Evolutionary conservation across 2,113 vertebrate genomes (phyloP).

Genomic region (Scolopax mira): DNA sequence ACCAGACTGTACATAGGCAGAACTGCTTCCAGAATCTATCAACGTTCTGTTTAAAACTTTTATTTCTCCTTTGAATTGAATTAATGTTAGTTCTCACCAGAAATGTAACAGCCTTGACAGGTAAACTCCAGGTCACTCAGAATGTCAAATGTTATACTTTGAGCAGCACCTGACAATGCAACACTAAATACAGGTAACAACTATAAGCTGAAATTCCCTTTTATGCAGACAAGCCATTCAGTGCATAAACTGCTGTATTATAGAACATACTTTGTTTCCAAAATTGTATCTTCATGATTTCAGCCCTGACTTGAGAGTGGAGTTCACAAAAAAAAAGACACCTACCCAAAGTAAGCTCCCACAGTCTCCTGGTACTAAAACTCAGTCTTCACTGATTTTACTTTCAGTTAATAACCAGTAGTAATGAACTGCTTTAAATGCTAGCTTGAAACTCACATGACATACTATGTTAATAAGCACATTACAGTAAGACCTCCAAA

Average conservation of each 20-base stretch:
- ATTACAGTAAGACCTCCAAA: background rate
- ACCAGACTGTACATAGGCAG: background rate
- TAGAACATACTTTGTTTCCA: background rate
- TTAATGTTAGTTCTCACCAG: background rate
- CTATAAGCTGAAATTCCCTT: background rate
- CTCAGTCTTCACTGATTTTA: background rate
- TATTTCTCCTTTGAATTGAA: background rate
- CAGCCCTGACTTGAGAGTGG: background rate
- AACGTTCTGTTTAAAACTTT: background rate
- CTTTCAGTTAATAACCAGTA: background rate
- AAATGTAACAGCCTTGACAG: background rate
- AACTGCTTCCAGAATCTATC: background rate
- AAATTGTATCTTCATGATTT: background rate
- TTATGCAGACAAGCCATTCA: background rate
- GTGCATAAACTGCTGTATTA: background rate
- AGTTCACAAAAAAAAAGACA: background rate
- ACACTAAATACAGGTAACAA: background rate
- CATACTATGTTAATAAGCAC: background rate
- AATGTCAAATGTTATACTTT: background rate
- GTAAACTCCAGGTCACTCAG: background rate
- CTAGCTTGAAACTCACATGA: background rate
- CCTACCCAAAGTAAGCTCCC: background rate
- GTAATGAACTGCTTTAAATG: background rate
- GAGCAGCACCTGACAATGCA: background rate
- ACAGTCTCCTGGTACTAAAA: background rate